Evolutionary conservation across 64 coral and sea anemone genomes (phyloP).

Genomic region (Montipora cactus): DNA sequence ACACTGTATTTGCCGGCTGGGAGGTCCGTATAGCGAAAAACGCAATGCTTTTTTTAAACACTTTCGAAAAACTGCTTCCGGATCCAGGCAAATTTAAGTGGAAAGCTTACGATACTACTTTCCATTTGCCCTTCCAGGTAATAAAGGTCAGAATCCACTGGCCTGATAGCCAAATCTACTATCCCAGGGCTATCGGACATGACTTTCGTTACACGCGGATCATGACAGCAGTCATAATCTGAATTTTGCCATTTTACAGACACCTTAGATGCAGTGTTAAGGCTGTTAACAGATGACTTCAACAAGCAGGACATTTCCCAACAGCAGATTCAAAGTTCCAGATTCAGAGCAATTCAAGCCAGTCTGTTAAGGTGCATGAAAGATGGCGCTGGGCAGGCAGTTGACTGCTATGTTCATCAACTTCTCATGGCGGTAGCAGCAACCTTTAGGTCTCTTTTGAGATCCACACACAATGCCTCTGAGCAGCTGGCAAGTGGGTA

Average conservation of each 20-base stretch:
- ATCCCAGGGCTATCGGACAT: no score
- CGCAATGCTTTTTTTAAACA: no score
- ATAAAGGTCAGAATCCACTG: no score
- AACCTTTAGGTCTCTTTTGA: slow-evolving; percentile 47
- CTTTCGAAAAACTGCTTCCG: no score
- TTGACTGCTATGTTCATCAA: slow-evolving; percentile 72
- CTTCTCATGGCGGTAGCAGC: slow-evolving; percentile 54
- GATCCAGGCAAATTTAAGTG: no score
- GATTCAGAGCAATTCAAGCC: slow-evolving; percentile 78
- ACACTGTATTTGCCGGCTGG: no score
- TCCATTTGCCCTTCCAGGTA: no score
- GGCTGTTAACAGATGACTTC: slow-evolving; percentile 83
- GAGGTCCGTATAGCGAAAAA: no score
- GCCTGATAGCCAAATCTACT: no score
- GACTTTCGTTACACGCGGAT: no score
- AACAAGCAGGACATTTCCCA: slow-evolving; percentile 48
- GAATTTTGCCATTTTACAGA: slow-evolving; percentile 6
- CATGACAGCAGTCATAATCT: no score
- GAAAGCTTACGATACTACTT: no score
- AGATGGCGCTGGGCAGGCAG: slow-evolving; percentile 68
- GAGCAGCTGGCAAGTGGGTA: slow-evolving; percentile 62
- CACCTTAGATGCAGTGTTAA: slow-evolving; percentile 66
- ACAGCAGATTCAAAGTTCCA: slow-evolving; percentile 67
- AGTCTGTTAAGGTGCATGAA: slow-evolving; percentile 80
- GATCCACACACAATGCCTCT: slow-evolving; percentile 43